Evolutionary conservation across 1,140 invertebrate species (phyloP).

Genomic region (Mya arenaria): DNA sequence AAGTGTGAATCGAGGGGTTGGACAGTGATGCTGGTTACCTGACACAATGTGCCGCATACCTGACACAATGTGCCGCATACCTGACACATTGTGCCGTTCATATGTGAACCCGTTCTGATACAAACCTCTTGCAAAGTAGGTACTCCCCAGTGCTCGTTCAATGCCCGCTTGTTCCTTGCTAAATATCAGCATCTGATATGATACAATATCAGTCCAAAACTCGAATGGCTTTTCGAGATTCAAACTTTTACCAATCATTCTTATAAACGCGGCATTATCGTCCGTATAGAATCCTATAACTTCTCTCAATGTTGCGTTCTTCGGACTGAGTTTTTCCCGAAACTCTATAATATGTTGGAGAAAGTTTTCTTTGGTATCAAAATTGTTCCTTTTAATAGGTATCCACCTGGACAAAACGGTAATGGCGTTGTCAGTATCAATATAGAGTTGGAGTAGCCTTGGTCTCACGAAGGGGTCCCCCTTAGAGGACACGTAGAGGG

Average conservation of each 20-base stretch:
- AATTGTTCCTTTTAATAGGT: too few species aligned
- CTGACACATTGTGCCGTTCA: too few species aligned
- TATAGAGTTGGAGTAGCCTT: slow-evolving; percentile 32
- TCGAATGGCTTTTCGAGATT: slow-evolving; percentile 26
- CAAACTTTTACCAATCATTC: slow-evolving; percentile 55
- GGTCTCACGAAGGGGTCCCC: slow-evolving; percentile 11
- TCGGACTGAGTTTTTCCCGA: not conserved
- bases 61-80: too few species aligned
- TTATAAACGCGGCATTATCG: slow-evolving; percentile 52
- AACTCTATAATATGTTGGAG: slow-evolving; percentile 30
- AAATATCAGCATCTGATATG: slow-evolving; percentile 66
- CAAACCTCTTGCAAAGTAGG: slow-evolving; percentile 69
- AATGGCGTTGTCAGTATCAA: slow-evolving; percentile 48
- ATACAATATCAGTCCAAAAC: slow-evolving; percentile 60
- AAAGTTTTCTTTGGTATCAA: slow-evolving; percentile 29
- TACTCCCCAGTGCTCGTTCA: slow-evolving; percentile 67
- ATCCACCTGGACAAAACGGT: not conserved
- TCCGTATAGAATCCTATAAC: slow-evolving; percentile 63
- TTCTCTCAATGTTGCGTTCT: slow-evolving; percentile 49
- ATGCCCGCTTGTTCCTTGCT: slow-evolving; percentile 69
- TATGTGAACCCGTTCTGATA: too few species aligned
- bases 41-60: too few species aligned
- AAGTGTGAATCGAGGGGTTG: too few species aligned
- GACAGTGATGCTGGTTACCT: too few species aligned
- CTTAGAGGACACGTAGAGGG: slow-evolving; percentile 62